These are phyloP conservation scores for Anarrhichthys ocellatus DNA, from an alignment of 2,113 vertebrate genomes.

Conservation along the genomic window DNA sequence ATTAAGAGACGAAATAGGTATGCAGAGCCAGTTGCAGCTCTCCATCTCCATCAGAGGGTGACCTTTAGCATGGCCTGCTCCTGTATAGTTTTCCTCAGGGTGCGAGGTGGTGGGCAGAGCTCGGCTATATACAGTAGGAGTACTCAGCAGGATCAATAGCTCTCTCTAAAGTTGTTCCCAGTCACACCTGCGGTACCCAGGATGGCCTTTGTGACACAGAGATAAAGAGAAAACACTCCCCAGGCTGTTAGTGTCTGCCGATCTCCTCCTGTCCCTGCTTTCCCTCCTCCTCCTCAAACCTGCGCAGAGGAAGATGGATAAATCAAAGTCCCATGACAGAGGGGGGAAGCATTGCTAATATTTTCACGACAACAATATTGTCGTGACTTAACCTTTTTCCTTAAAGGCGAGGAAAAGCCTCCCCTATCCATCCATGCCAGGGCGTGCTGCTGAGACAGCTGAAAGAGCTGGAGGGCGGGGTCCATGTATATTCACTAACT, in stretches of 20 bases:
- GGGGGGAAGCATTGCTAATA: conserved; percentile 71
- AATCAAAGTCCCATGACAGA: conserved; percentile 66
- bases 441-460: conserved; percentile 83
- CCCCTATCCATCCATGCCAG: conserved; percentile 61
- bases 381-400: conserved; percentile 82
- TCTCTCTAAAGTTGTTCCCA: conserved; percentile 69
- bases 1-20: conserved; percentile 58
- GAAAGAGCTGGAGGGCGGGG: conserved; percentile 74
- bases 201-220: conserved; percentile 78
- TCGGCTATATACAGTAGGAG: conserved; percentile 71
- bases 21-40: conserved; percentile 49
- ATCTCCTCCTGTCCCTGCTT: conserved; percentile 38
- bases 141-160: conserved; percentile 76
- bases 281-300: conserved; percentile 18
- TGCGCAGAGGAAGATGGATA: conserved; percentile 71
- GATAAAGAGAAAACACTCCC: conserved; percentile 78
- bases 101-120: conserved; percentile 64
- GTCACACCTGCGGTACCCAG: conserved; percentile 74
- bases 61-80: conserved; percentile 72
- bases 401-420: conserved; percentile 52
- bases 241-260: conserved; percentile 63
- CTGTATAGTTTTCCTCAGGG: conserved; percentile 72
- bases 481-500: conserved; percentile 85
- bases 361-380: conserved; percentile 80
- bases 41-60: conserved; percentile 62